A percentile compares a stretch with the other conserved stretches of the same genome.
Evolutionary conservation across 1,140 invertebrate species (phyloP).

Genomic region (Copidosoma floridanum): DNA sequence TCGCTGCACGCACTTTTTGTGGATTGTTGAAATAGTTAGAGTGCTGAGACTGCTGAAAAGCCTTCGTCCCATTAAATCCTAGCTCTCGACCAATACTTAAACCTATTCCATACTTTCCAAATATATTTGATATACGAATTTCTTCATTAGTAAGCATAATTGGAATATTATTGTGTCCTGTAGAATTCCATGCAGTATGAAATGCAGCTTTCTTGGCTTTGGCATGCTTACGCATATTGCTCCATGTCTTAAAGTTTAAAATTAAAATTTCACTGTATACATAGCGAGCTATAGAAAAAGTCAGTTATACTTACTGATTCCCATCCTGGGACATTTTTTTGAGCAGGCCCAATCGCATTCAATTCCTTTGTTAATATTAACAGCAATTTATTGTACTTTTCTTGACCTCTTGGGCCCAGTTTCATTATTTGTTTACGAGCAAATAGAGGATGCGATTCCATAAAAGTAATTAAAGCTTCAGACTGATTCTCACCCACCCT

Average conservation of each 20-base stretch:
- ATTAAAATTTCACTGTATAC: not conserved
- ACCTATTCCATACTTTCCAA: not conserved
- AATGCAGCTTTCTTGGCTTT: not conserved
- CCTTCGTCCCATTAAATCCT: too few relatives aligned
- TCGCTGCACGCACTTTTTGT: too few relatives aligned
- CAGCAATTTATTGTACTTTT: not conserved
- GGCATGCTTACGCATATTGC: not conserved
- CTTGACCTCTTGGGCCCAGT: not conserved
- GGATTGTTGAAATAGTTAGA: too few relatives aligned
- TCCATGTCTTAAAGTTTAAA: not conserved
- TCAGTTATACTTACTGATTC: not conserved
- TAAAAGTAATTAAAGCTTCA: not conserved
- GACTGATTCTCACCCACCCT: too few relatives aligned
- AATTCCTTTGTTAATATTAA: not conserved
- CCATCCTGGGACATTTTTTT: not conserved
- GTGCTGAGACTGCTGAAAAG: too few relatives aligned
- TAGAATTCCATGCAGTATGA: not conserved
- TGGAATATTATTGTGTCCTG: not conserved
- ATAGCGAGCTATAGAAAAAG: not conserved
- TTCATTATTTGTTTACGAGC: not conserved
- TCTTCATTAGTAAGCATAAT: not conserved
- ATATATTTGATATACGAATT: not conserved
- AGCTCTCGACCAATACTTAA: not conserved
- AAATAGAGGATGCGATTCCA: not conserved
- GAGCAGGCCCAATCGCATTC: not conserved